Percentiles rank a stretch among this genome's conserved stretches.
Conservation (phyloP, 2,888 invertebrate genomes). For the Ochlodes sylvanus region DNA sequence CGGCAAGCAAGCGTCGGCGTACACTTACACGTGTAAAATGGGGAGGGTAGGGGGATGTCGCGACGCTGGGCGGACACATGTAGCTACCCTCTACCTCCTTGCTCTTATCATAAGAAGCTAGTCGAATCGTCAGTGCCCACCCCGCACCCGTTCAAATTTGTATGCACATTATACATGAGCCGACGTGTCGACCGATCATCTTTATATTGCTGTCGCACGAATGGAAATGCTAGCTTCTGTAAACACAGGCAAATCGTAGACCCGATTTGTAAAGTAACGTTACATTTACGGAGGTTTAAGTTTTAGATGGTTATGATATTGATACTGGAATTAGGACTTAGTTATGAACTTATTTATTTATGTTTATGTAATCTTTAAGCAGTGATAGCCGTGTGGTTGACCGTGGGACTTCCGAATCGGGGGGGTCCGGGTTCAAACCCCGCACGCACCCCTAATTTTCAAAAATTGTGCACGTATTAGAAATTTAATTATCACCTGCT, state of each 20-base stretch:
- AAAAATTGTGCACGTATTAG: too few relatives aligned
- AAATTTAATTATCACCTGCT: too few relatives aligned
- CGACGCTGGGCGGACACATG: conserved; percentile 72
- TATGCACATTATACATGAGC: conserved; percentile 82
- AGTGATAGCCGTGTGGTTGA: too few relatives aligned
- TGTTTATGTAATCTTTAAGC: too few relatives aligned
- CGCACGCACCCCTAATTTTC: too few relatives aligned
- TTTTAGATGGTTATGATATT: conserved; percentile 5
- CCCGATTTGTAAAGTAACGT: conserved; percentile 51
- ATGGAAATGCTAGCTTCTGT: conserved; percentile 47
- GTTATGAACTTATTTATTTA: too few relatives aligned
- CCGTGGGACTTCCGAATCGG: too few relatives aligned
- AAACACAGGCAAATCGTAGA: conserved; percentile 50
- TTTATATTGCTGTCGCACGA: conserved; percentile 68
- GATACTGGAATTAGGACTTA: too few relatives aligned
- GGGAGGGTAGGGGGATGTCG: conserved; percentile 51
- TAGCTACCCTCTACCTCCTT: conserved; percentile 53
- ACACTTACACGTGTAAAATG: conserved; percentile 71
- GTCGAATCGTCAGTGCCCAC: conserved; percentile 57
- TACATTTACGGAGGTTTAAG: conserved; percentile 3
- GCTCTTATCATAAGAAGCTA: conserved; percentile 65
- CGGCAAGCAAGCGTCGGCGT: conserved; percentile 60
- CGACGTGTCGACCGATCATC: conserved; percentile 73
- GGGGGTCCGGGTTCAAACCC: too few relatives aligned
- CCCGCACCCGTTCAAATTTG: conserved; percentile 67